Percentiles rank a stretch among this genome's conserved stretches.
Evolutionary conservation across 1,140 invertebrate species (phyloP).

Genomic region (Goniozus legneri): DNA sequence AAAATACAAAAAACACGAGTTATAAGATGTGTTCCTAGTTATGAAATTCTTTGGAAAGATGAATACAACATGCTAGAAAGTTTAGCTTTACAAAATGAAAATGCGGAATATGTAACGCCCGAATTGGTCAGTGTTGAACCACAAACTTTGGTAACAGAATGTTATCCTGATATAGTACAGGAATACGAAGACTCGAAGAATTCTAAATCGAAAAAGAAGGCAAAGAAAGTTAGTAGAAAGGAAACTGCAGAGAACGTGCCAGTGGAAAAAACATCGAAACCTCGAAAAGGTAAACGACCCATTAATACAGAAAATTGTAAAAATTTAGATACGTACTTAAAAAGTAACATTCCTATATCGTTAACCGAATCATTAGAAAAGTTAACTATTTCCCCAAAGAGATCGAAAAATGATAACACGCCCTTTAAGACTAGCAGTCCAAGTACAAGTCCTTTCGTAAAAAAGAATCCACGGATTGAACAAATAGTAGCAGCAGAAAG

Average conservation of each 20-base stretch:
- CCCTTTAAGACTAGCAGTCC: too few relatives aligned
- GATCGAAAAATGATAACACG: conserved; percentile 19
- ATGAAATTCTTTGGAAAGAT: conserved; percentile 70
- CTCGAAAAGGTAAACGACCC: too few relatives aligned
- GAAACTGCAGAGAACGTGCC: conserved; percentile 24
- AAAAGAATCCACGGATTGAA: neutral
- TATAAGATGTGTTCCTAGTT: conserved; percentile 63
- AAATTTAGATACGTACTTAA: neutral
- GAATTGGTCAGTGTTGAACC: conserved; percentile 63
- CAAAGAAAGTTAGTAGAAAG: conserved; percentile 24
- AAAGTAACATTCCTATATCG: neutral
- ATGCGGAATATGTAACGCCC: conserved; percentile 21
- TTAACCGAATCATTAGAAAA: conserved; percentile 35
- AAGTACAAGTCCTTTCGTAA: neutral
- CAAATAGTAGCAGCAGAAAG: conserved; percentile 19
- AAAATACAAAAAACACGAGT: conserved; percentile 62
- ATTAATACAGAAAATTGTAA: too few relatives aligned
- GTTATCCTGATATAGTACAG: conserved; percentile 65
- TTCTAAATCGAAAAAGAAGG: conserved; percentile 45
- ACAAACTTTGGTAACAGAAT: conserved; percentile 60
- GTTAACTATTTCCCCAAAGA: conserved; percentile 33
- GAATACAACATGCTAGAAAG: conserved; percentile 55
- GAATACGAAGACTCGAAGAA: conserved; percentile 60
- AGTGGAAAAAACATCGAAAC: too few relatives aligned
- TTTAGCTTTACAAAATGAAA: conserved; percentile 43